Base-by-base conservation (phyloP, 2,797 vertebrate species). In the Eptatretus atami region DNA sequence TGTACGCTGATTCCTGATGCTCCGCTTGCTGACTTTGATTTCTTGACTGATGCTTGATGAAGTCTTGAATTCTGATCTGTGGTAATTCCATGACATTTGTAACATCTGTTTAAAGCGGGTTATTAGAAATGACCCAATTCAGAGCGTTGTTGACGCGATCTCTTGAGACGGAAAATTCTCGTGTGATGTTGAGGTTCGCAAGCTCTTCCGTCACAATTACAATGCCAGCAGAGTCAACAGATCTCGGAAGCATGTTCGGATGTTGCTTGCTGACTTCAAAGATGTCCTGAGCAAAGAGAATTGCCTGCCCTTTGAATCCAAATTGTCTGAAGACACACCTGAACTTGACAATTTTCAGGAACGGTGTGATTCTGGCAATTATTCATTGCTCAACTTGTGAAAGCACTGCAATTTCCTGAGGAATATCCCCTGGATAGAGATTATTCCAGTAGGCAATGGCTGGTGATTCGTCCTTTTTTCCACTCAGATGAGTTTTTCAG, bases 271-370 rank as follows among this genome's bases (percentile, higher is more conserved):
- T 60, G 55, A 60, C 55, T 60, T 60, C 11, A 60, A 60, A 60
- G 55, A 60, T 60, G 55, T 11, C 55, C 24, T 60, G 55, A 60
- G 55, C 55, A 24, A 60, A 60, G 55, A 60, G 55, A 24, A 60
- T 11, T n/a, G 55, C 55, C 55, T 60, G 55, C 24, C 55, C 55
- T n/a, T 24, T 9, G 55, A 60, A 60, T 15, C 55, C 55, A 12
- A n/a, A 60, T 24, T 60, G 55, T n/a, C 55, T 11, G 24, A 60
- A 60, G 55, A 60, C 55, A 10, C 55, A 8, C 8, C 24, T 12
- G 55, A 60, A 60, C 55, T 60, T 60, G 15, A 11, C 55, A 60
- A 60, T 24, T 60, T 60, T 60, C 55, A 60, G 8, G 24, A n/a
- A 60, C 24, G 55, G 10, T 24, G 24, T 60, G 24, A 60, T 60